Base-by-base conservation (phyloP, 1,140 invertebrate genomes). In the Hycleus phaleratus region DNA sequence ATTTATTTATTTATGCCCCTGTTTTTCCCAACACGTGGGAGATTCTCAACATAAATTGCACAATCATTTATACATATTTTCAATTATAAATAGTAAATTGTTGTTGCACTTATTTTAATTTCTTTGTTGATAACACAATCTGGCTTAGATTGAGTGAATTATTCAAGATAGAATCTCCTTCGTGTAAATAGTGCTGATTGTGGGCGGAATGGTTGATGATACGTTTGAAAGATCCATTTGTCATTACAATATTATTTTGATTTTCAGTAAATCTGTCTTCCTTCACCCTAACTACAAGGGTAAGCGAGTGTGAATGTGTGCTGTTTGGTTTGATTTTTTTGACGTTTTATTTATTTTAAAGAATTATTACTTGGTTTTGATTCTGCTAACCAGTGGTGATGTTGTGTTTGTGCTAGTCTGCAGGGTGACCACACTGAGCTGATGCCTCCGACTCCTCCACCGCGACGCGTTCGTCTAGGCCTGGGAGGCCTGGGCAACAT, bases 271-370 rank as follows among this genome's bases (percentile, higher is more conserved):
- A 75, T 73, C 75, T 74, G 76, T 74, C 73, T 77, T 77, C 72
- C 77, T 78, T 67, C 76, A 78, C 74, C 77, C 77, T 69, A 75
- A 77, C 73, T 77, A 78, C 70, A 77, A 78, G 72, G 77, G 77
- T 78, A 78, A 78, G 77, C 68, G 62, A 60, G 63, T 55, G 59
- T 59, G 60, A 57, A 60, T 59, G 67, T 67, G 65, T 38, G 42
- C 38, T 46, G 48, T 61, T 47, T 61, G 61, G 49, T 49, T 49
- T 61, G 56, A 57, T 59, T 25, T 46, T 62, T 63, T 67, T 62
- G 51, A 60, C 39, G 39, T 57, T 58, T 61, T 45, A n/a, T n/a
- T 61, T 64, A n/a, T 62, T 38, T 66, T 64, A 48, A 50, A 32
- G 32, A 32, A 32, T 32, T 62, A 65, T 62, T 55, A 39, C 42